These are phyloP conservation scores for Notiomystis cincta DNA, from an alignment of 2,113 vertebrate species.

Conservation along the genomic window DNA sequence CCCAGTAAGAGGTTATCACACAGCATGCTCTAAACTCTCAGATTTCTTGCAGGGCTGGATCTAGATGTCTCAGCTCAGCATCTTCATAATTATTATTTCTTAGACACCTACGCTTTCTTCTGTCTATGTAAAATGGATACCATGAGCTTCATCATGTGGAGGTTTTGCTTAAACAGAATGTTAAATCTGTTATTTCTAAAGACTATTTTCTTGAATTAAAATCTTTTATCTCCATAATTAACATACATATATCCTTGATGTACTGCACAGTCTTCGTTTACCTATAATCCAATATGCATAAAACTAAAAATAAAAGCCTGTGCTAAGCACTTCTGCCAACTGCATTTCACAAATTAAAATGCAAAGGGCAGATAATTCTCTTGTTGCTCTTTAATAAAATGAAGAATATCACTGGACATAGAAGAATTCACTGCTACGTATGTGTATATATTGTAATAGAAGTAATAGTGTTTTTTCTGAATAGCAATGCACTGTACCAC, in stretches of 20 bases:
- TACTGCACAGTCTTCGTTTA: background rate
- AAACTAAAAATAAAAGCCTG: slow-evolving; percentile 18
- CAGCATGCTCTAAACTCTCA: background rate
- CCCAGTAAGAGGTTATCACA: background rate
- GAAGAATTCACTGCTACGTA: background rate
- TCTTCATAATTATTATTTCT: background rate
- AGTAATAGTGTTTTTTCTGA: background rate
- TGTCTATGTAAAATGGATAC: background rate
- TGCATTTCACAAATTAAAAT: slow-evolving; percentile 21
- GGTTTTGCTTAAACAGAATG: background rate
- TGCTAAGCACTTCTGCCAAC: background rate
- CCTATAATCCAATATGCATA: background rate
- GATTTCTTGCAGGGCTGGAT: background rate
- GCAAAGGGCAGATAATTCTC: background rate
- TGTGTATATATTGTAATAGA: background rate
- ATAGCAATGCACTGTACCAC: background rate
- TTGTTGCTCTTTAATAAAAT: background rate
- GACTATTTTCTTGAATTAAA: background rate
- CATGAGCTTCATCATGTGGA: background rate
- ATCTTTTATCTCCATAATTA: background rate
- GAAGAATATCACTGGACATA: background rate
- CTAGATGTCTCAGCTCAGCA: background rate
- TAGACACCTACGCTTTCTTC: background rate
- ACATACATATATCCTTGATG: background rate
- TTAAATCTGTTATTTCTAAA: background rate